Base-by-base conservation (phyloP, 1,140 invertebrate species). In the Gonatopus flavifemur region DNA sequence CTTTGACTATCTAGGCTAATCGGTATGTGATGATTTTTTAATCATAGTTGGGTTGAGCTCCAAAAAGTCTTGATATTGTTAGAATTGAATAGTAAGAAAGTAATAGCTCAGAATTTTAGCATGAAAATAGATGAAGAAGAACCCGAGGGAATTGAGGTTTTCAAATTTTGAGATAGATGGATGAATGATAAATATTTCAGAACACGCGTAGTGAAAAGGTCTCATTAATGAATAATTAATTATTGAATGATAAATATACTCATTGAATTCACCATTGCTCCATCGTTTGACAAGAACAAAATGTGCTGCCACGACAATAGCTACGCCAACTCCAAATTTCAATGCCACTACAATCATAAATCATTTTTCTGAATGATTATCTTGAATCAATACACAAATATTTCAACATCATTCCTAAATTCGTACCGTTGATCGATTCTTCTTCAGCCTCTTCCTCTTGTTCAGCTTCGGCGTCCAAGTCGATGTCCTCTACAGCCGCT, bases 281-380 rank as follows among this genome's bases (percentile, higher is more conserved):
- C 80, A 79, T 67, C 78, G 76, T 66, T 78, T 78, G 73, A 82
- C 72, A 52, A 81, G 81, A 69, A 90, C 87, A 70, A 87, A 84
- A 78, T 89, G 87, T 62, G 87, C 88, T 67, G 88, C 87, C 64
- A 87, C 79, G 68, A 88, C 82, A 70, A 90, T 80, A 55, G 87
- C 86, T 67, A 87, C 80, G 60, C 88, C 88, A 73, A 90, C 83
- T 67, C 81, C 83, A 80, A 89, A 81, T 80, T 89, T 90, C 77
- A 88, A 83, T 72, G 84, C 84, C 82, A 90, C 88, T 90, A 84
- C 63, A 89, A 86, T 79, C 54, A 68, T 54, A 72, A 47, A 64
- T 55, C 63, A 56, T 64, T 66, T 65, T 64, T 63, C 38, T 58
- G 36, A 52, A 49, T 51, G 32, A 24, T 32, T 39, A 44, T 45